Evolutionary conservation across 2,113 vertebrate genomes (phyloP), one percentile per base, ranked within the genome.

Genomic region (Jaculus jaculus): DNA sequence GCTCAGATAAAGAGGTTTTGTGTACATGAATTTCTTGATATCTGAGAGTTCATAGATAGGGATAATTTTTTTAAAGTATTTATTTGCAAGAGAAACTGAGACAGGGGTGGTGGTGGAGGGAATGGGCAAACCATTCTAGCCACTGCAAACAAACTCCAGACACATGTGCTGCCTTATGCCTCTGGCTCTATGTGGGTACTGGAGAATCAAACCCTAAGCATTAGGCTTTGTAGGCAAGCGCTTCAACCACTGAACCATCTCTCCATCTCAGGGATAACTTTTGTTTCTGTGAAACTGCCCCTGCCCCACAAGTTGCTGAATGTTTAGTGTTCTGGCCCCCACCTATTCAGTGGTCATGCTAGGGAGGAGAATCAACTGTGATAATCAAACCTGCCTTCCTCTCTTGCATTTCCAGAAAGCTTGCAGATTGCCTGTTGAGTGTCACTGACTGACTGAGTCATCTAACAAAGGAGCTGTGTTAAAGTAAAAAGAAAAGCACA

Each of bases 321-420:
- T 68, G 11, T 37, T 71, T 84, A 78, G 24, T 39, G 21, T 72
- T 77, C 37, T 73, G 34, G n/a, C 28, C n/a, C 54, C 34, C 23
- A 37, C 24, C 28, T 81, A 20, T 39, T 91, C 60, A 93, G 8
- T 61, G 65, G 39, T 51, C 30, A 37, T 58, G n/a, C 66, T 63
- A 75, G 5, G 37, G n/a, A 84, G 54, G 47, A 85, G n/a, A 21
- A 9, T 85, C 54, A 85, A 81, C 42, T 68, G 21, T 69, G n/a
- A 86, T 69, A 90, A 26, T 58, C 51, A 34, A 80, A 86, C 75
- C 37, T 34, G 30, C 4, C 28, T 42, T 89, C 34, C 54, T 26
- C 13, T 20, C 32, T 13, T 58, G 54, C 24, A 54, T 63, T 95
- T 94, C 68, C 79, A 81, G 74, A 94, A 90, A 75, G 83, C 24